Evolutionary conservation across 2,797 vertebrate genomes (phyloP).

Genomic region (Aldrovandia affinis): DNA sequence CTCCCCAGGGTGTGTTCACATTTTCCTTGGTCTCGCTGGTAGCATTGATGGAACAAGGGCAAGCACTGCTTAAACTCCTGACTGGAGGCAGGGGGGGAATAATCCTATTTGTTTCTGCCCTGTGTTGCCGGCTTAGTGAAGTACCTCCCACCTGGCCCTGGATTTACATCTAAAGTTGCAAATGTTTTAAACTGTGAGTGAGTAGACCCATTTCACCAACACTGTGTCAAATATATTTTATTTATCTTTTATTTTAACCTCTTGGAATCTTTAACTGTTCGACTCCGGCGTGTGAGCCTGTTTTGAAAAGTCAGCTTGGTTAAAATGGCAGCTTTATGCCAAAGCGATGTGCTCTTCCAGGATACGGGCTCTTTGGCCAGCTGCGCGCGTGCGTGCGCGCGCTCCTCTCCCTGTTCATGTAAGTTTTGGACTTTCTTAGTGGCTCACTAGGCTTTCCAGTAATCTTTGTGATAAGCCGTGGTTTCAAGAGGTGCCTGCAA

Average conservation of each 20-base stretch:
- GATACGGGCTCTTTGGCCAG: background rate
- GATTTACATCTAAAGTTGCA: background rate
- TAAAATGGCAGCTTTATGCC: background rate
- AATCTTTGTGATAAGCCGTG: background rate
- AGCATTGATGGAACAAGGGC: background rate
- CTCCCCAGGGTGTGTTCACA: background rate
- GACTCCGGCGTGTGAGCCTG: background rate
- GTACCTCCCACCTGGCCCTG: background rate
- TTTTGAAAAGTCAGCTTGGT: background rate
- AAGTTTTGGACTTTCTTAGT: background rate
- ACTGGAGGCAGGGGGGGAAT: background rate
- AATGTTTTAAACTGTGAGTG: background rate
- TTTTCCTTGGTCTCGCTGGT: background rate
- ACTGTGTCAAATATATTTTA: background rate
- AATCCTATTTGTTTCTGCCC: conserved; percentile 7
- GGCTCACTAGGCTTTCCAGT: background rate
- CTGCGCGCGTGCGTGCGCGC: background rate
- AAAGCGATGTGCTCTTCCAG: background rate
- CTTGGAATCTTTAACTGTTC: background rate
- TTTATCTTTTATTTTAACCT: background rate
- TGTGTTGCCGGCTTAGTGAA: background rate
- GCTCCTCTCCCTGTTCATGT: background rate
- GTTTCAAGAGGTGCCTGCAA: background rate
- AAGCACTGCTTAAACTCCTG: background rate
- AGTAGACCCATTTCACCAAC: background rate